These are phyloP conservation scores for western clawed frog (Xenopus tropicalis) DNA, from an alignment of 2,113 vertebrate genomes.

Conservation along the genomic window DNA sequence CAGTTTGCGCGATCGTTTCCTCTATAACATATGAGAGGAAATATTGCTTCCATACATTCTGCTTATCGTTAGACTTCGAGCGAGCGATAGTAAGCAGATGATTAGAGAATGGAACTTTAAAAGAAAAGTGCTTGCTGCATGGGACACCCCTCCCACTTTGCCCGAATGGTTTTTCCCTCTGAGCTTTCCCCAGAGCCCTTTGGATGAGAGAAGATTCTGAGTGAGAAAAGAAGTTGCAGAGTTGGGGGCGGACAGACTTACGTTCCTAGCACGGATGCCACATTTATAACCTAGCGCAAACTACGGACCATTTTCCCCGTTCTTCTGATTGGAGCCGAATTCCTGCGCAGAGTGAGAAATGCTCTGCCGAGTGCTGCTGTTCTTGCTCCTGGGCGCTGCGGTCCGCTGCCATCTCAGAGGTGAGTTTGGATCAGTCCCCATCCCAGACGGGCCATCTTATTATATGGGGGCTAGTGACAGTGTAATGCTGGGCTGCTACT, in stretches of 20 bases:
- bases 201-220: constrained; percentile 35
- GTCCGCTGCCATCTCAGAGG: constrained; percentile 64
- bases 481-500: no score
- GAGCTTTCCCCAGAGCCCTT: constrained; percentile 17
- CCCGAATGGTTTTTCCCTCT: constrained; percentile 24
- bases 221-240: constrained; percentile 24
- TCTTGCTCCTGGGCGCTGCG: constrained; percentile 46
- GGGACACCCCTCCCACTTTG: background rate
- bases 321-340: background rate
- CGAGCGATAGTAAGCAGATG: no score
- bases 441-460: no score
- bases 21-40: background rate
- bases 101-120: no score
- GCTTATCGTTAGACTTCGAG: no score
- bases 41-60: no score
- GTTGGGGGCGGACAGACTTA: background rate
- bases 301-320: constrained; percentile 10
- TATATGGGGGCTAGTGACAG: no score
- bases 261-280: constrained; percentile 2
- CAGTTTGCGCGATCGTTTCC: background rate
- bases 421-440: constrained; percentile 48
- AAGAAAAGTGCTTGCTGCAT: no score
- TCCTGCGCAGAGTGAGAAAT: constrained; percentile 15
- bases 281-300: constrained; percentile 1
- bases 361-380: constrained; percentile 34